Base-by-base conservation (phyloP, 2,888 invertebrate genomes). In the Drosophila sordidapex region DNA sequence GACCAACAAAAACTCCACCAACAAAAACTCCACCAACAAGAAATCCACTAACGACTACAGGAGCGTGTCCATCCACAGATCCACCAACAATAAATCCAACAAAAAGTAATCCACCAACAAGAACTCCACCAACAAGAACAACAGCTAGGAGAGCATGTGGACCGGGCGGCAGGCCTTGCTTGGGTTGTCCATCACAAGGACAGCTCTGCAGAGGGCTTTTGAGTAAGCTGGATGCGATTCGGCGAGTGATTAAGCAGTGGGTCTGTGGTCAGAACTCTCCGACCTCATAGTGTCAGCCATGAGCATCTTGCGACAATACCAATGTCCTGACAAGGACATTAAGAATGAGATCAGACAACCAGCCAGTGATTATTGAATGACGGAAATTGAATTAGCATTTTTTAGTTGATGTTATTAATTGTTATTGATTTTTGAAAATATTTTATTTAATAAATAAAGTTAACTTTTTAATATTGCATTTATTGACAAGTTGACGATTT, bases 61-160 rank as follows among this genome's bases (percentile, higher is more conserved):
- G 2, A 27, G 27, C 27, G 27, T 3, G 27, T 2, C 4, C 27
- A 27, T 4, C 27, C 4, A 27, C 0, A 4, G 4, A 4, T 27
- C 27, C 27, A 6, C 27, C 6, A 29, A 29, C 5, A 29, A 29
- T 1, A 4, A 29, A 29, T 29, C 29, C 29, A 27, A 4, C 27
- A 27, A 27, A 5, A 27, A 5, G 27, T 5, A 27, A 27, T 5
- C 36, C 36, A 13, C 18, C 56, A 49, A 53, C 35, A 15, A 35
- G 4, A 2, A 43, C n/a, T 2, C 40, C 59, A 4, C 15, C 31
- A 33, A 21, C 35, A 35, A 21, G 18, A 33, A 31, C 40, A 33
- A 18, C n/a, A 4, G n/a, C n/a, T 15, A n/a, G 52, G 13, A n/a
- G 7, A 11, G n/a, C 31, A 15, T 73, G 76, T 15, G 77, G 83